Base-by-base conservation (phyloP, 2,888 invertebrate species). In the Torymus texanus region DNA sequence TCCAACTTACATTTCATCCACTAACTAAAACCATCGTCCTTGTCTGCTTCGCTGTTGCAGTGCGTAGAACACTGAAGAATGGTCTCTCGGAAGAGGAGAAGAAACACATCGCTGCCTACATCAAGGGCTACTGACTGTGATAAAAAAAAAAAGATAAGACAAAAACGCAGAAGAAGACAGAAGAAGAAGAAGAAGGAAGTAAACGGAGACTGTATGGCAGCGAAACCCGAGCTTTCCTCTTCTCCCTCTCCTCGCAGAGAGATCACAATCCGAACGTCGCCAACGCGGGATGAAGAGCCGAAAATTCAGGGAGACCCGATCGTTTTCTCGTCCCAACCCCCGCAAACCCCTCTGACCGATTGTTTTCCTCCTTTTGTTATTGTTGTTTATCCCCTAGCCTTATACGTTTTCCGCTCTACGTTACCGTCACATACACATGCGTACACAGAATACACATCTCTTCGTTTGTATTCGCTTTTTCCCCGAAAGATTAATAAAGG, bases 71-170 rank as follows among this genome's bases (percentile, higher is more conserved):
- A 82, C 91, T 96, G 87, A 95, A 95, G 89, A 95, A 94, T 90
- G 96, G 95, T 84, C 92, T 96, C 85, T 94, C 94, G 82, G 95
- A 95, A 88, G 95, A 96, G 90, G 96, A 96, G 90, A 94, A 95
- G 90, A 94, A 94, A 90, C 94, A 95, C 90, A 93, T 95, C 85
- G 94, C 95, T 86, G 93, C 94, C 84, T 93, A 94, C 91, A 94
- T 94, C 88, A 94, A 94, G 91, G 94, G 94, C 88, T 94, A 94
- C 91, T 94, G 91, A 92, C 88, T 87, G 88, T 88, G 88, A 88
- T 88, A 88, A 83, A 83, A 82, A 84, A 84, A 14, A 72, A 59
- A 66, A 67, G 41, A 41, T 41, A 82, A n/a, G 65, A 61, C 50
- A 66, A 55, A 29, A 72, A 21, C 21, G 21, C 21, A 21, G 21